Conservation (phyloP, 2,888 invertebrate species). For the Scaptodrosophila latifasciaeformis region DNA sequence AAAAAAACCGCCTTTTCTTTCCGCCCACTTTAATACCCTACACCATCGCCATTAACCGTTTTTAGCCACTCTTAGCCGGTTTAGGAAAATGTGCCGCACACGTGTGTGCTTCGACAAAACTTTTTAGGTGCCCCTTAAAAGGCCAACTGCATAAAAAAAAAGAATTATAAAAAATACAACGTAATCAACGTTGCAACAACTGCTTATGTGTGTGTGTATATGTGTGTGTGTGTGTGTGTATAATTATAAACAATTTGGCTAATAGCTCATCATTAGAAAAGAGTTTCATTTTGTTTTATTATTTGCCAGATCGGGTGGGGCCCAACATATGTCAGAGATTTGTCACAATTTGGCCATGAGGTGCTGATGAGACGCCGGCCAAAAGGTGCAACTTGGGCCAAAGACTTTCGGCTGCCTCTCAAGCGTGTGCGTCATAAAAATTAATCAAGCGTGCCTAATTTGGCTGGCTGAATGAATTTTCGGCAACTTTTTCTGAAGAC, state of each 20-base stretch:
- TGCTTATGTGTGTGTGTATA: constrained; percentile 27
- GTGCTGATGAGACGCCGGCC: not conserved
- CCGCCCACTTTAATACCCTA: no score
- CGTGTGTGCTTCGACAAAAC: constrained; percentile 8
- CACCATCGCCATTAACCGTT: no score
- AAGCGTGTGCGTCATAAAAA: constrained; percentile 47
- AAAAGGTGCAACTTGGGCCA: not conserved
- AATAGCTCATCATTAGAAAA: constrained; percentile 43
- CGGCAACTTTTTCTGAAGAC: not conserved
- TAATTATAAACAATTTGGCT: constrained; percentile 44
- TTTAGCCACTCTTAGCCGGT: no score
- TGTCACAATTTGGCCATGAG: not conserved
- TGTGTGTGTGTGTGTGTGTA: constrained; percentile 5
- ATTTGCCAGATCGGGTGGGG: no score
- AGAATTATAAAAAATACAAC: constrained; percentile 24
- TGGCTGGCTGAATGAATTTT: constrained; percentile 42
- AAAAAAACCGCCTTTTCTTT: no score
- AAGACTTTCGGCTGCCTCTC: constrained; percentile 29
- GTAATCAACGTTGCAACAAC: constrained; percentile 9
- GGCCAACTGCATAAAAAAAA: constrained; percentile 3
- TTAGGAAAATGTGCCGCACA: constrained; percentile 6
- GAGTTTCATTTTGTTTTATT: no score
- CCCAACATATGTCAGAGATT: no score
- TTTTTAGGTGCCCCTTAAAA: constrained; percentile 14
- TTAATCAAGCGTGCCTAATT: constrained; percentile 63